Percentiles rank a stretch among this genome's conserved stretches.
Conservation (phyloP, 1,140 invertebrate species). For the Drosophila bocqueti region DNA sequence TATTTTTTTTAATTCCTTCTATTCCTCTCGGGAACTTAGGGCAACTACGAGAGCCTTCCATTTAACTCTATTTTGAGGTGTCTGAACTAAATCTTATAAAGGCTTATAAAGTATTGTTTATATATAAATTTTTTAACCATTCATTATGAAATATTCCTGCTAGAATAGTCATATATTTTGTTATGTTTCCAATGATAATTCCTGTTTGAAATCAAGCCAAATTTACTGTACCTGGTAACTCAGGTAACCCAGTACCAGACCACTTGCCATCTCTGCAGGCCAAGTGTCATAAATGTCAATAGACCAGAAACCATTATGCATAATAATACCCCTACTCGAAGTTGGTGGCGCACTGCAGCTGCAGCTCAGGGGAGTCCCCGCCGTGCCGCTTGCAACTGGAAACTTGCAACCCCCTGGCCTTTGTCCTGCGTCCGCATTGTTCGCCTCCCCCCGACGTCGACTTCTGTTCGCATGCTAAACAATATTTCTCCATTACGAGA, state of each 20-base stretch:
- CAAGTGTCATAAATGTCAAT: slow-evolving; percentile 77
- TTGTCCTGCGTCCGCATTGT: slow-evolving; percentile 37
- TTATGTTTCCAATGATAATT: neutral
- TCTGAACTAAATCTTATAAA: neutral
- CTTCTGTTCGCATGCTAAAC: slow-evolving; percentile 65
- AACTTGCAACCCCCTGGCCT: slow-evolving; percentile 11
- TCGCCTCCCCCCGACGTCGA: neutral
- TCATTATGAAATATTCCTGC: neutral
- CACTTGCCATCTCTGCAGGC: slow-evolving; percentile 10
- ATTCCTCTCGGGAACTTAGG: no score
- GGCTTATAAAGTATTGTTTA: neutral
- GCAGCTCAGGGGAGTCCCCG: slow-evolving; percentile 10
- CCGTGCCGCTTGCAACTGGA: neutral
- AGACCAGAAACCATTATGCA: slow-evolving; percentile 81
- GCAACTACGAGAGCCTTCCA: no score
- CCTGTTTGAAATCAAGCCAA: neutral
- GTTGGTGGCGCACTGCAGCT: slow-evolving; percentile 42
- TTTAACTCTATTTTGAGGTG: no score
- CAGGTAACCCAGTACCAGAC: neutral
- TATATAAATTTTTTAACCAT: neutral
- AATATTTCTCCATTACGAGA: slow-evolving; percentile 80
- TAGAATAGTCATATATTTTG: neutral
- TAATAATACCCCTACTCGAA: slow-evolving; percentile 54
- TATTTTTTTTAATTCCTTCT: no score
- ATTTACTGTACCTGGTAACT: neutral